These are phyloP conservation scores for Cantharis lateralis DNA, from an alignment of 2,888 invertebrate species.

Conservation along the genomic window DNA sequence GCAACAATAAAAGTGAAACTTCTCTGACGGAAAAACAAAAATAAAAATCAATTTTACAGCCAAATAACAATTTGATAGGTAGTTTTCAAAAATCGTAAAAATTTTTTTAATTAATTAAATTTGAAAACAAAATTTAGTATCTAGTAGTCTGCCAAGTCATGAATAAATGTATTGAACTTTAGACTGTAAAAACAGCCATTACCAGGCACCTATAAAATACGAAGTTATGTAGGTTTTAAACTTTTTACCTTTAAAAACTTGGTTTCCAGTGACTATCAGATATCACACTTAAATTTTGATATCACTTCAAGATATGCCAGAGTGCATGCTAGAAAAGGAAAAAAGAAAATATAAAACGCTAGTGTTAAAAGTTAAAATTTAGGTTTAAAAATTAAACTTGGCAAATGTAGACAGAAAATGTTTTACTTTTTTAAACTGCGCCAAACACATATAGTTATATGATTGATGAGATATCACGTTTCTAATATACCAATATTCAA, in stretches of 20 bases:
- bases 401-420: neutral
- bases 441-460: neutral
- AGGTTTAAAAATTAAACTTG: neutral
- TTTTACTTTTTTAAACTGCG: neutral
- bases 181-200: neutral
- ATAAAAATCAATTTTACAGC: too few relatives aligned
- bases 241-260: neutral
- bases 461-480: neutral
- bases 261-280: neutral
- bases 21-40: too few relatives aligned
- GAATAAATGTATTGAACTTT: neutral
- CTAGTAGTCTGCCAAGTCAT: neutral
- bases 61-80: too few relatives aligned
- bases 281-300: neutral
- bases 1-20: too few relatives aligned
- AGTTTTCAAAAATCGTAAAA: neutral
- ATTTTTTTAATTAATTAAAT: neutral
- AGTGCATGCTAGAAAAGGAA: neutral
- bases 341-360: neutral
- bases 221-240: neutral
- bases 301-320: neutral
- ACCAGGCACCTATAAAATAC: neutral
- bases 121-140: neutral
- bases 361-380: neutral
- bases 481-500: neutral